These are phyloP conservation scores for Branchinecta sandiegonensis DNA, from an alignment of 2,888 invertebrate species.

Conservation along the genomic window DNA sequence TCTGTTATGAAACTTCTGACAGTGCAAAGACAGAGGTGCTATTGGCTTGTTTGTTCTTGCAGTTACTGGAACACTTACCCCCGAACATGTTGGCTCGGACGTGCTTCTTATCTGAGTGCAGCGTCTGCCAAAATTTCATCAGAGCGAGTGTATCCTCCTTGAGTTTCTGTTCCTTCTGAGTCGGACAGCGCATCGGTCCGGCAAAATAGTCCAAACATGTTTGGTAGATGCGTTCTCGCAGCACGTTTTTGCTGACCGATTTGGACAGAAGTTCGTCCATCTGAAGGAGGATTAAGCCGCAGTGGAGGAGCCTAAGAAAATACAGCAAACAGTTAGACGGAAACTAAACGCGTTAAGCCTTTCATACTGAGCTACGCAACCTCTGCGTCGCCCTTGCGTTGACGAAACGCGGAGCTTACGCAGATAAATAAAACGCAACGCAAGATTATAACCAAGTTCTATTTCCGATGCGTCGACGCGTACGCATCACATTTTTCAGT, in stretches of 20 bases:
- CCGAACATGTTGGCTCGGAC: constrained; percentile 66
- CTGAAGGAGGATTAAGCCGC: constrained; percentile 82
- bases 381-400: no score
- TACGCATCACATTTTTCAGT: no score
- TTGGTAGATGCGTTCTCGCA: constrained; percentile 87
- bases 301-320: constrained; percentile 55
- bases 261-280: constrained; percentile 63
- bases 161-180: constrained; percentile 47
- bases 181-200: constrained; percentile 72
- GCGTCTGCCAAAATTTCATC: constrained; percentile 86
- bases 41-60: no score
- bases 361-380: no score
- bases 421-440: no score
- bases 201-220: constrained; percentile 92
- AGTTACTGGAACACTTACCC: constrained; percentile 36
- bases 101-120: constrained; percentile 88
- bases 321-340: neutral
- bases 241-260: constrained; percentile 73
- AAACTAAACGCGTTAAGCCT: no score
- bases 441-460: no score
- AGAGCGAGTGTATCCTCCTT: constrained; percentile 77
- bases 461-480: no score
- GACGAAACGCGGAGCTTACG: no score
- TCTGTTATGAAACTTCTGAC: no score
- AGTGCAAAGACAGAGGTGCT: no score